Evolutionary conservation across 2,888 invertebrate species (phyloP).

Genomic region (Athripsodes cinereus): DNA sequence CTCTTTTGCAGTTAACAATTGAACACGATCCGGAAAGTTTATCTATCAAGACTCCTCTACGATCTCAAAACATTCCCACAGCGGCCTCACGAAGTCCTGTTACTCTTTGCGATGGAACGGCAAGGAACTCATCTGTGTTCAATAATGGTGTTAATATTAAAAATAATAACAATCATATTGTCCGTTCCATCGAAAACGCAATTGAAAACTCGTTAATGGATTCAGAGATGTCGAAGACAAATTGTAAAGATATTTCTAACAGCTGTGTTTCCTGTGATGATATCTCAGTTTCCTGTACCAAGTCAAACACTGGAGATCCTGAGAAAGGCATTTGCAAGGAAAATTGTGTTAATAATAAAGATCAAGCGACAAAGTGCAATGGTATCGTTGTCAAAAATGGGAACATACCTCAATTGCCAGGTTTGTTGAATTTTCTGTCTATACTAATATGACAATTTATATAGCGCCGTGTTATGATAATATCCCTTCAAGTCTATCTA

Average conservation of each 20-base stretch:
- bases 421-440: background rate
- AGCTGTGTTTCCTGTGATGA: too few species aligned
- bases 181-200: constrained; percentile 1
- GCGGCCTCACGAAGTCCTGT: background rate
- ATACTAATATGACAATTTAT: too few species aligned
- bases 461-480: too few species aligned
- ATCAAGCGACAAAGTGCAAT: background rate
- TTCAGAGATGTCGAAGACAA: background rate
- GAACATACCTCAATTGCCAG: background rate
- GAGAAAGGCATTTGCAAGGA: background rate
- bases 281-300: too few species aligned
- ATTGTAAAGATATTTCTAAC: too few species aligned
- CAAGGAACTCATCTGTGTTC: background rate
- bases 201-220: background rate
- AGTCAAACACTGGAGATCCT: background rate
- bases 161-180: background rate
- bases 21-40: constrained; percentile 79
- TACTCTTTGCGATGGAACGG: background rate
- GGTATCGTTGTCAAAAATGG: background rate
- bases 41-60: constrained; percentile 16
- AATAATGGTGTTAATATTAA: too few species aligned
- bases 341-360: background rate
- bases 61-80: constrained; percentile 14
- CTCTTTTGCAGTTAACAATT: constrained; percentile 67
- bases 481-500: too few species aligned